Conservation (phyloP, 2,797 vertebrate species). For the Melanotaenia nigrans region DNA sequence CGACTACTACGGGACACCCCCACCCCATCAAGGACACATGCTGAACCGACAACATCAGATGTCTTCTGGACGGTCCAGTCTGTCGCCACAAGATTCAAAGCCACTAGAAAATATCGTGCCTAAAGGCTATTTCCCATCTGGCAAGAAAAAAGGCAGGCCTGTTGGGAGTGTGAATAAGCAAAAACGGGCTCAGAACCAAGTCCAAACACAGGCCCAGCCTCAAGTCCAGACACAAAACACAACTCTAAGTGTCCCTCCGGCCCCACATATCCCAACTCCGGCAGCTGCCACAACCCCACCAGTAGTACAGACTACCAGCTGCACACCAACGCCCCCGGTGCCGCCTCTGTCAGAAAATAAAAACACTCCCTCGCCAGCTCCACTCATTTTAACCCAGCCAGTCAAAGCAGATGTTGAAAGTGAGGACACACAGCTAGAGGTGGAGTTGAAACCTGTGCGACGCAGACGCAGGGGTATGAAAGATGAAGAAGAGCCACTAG, state of each 20-base stretch:
- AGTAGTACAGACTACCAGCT: constrained; percentile 35
- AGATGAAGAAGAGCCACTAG: constrained; percentile 63
- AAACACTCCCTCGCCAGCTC: constrained; percentile 53
- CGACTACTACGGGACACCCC: constrained; percentile 79
- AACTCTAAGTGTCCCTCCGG: constrained; percentile 47
- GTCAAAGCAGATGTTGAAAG: constrained; percentile 79
- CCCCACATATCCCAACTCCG: constrained; percentile 62
- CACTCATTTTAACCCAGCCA: constrained; percentile 72
- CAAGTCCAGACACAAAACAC: constrained; percentile 59
- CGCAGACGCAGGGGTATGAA: constrained; percentile 79
- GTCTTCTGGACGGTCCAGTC: constrained; percentile 74
- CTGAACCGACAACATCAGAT: constrained; percentile 79
- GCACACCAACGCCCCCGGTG: constrained; percentile 38
- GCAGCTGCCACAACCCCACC: constrained; percentile 48
- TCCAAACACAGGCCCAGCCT: constrained; percentile 64
- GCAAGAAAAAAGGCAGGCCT: constrained; percentile 97
- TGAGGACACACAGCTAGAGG: constrained; percentile 79
- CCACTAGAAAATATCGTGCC: constrained; percentile 82
- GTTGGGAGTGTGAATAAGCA: constrained; percentile 99
- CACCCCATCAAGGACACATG: constrained; percentile 80
- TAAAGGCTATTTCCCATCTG: constrained; percentile 98
- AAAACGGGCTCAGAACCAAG: constrained; percentile 88
- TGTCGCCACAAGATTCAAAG: constrained; percentile 80
- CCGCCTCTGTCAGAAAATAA: constrained; percentile 55
- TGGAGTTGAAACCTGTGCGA: constrained; percentile 73